These are phyloP conservation scores for Merodon equestris DNA, from an alignment of 2,888 invertebrate species.

Conservation along the genomic window DNA sequence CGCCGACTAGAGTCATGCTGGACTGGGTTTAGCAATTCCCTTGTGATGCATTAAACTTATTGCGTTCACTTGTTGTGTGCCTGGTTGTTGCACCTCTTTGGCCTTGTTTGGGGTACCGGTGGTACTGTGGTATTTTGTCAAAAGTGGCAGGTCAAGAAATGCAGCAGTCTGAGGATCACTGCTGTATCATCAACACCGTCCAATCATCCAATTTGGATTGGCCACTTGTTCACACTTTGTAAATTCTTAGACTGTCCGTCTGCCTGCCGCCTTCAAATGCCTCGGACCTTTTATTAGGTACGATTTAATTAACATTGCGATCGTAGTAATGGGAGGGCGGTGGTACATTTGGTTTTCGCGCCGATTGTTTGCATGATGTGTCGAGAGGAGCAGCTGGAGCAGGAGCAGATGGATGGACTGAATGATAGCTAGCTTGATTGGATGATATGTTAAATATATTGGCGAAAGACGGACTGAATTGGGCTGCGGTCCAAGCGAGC, in stretches of 20 bases:
- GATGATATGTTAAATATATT: too few relatives aligned
- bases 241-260: constrained; percentile 18
- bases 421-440: neutral
- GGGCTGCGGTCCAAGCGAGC: too few relatives aligned
- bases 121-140: constrained; percentile 52
- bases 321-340: constrained; percentile 62
- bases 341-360: constrained; percentile 26
- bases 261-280: constrained; percentile 30
- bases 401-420: constrained; percentile 37
- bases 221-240: constrained; percentile 49
- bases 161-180: constrained; percentile 13
- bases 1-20: constrained; percentile 49
- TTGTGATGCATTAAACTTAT: constrained; percentile 1
- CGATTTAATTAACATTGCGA: constrained; percentile 65
- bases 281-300: constrained; percentile 54
- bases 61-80: constrained; percentile 3
- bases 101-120: too few relatives aligned
- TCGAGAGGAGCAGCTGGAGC: constrained; percentile 31
- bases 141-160: constrained; percentile 66
- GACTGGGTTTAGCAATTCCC: constrained; percentile 19
- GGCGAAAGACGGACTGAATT: too few relatives aligned
- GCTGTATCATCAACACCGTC: constrained; percentile 5
- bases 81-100: too few relatives aligned
- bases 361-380: constrained; percentile 53
- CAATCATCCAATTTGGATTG: constrained; percentile 29